Base-by-base conservation (phyloP, 2,113 vertebrate genomes). In the Ageneiosus marmoratus region DNA sequence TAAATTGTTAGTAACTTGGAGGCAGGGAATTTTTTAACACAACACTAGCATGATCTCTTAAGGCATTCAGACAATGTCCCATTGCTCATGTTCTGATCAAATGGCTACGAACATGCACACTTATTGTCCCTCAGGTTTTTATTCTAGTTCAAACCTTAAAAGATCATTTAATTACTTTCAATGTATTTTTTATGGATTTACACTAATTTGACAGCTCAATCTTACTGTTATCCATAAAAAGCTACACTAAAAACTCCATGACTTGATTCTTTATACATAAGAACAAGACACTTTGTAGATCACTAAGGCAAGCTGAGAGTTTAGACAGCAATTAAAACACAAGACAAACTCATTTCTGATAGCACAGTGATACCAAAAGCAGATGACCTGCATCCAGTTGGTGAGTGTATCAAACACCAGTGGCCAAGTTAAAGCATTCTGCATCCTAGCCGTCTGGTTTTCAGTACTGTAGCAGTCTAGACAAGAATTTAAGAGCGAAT, bases 391-490 rank as follows among this genome's bases (percentile, higher is more conserved):
- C 44, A 13, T 51, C 20, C 46, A 80, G 18, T n/a, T 24, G 32
- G 20, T 24, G 29, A 13, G 7, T 51, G 27, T 0, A 65, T 79
- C 16, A 79, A 79, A 79, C 16, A 41, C 15, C 37, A 56, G 15
- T 34, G 20, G n/a, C 44, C 20, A 63, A 77, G 7, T n/a, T 1
- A 32, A 62, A 24, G 24, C 16, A 79, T 13, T 11, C 50, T 34
- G 50, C 51, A 24, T 55, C 50, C 50, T 34, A 13, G 29, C 50
- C 18, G 50, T 75, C 73, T 53, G 27, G 32, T 51, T 75, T 53
- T 75, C 29, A 53, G 29, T 53, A 75, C 73, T 53, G 48, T 75
- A 20, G 27, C 22, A 34, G 73, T 75, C 73, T 53, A 76, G 50
- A 34, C 50, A 7, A 24, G 73, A 76, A 76, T 12, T 55, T 76